Evolutionary conservation across 2,888 invertebrate species (phyloP), one percentile per base, ranked within the genome.

Genomic region (Chymomyza fuscimana): DNA sequence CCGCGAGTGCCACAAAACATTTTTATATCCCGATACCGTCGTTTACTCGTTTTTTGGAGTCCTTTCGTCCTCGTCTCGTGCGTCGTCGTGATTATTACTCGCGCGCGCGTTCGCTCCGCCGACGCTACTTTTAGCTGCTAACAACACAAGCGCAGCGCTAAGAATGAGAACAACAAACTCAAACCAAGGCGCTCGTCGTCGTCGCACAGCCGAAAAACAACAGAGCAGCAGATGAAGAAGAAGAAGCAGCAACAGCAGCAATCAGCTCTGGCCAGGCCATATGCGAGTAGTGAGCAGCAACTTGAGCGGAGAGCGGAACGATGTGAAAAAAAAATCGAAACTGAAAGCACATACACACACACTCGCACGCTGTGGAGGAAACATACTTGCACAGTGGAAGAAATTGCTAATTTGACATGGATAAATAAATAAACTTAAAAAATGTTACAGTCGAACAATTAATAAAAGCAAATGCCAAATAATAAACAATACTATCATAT

Each of bases 1-100:
- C 88, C 81, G 82, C 83, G 78, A 81, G 77, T 83, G 84, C 82
- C 86, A 90, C 89, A 90, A 91, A 89, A 90, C 90, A 90, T 89
- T 90, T 83, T 89, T 89, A 90, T 89, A 90, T 90, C 90, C 91
- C 87, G 79, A 72, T 70, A 83, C 72, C 69, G 69, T 69, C 80
- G 73, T 77, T 32, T 65, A 72, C 87, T 80, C 80, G 73, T 87
- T 76, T 32, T 81, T 76, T 67, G 76, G 76, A 75, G 69, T 51
- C 52, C 62, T 74, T 74, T 76, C 71, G 66, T 79, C 73, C 73
- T 79, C 78, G 74, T 78, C 73, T 73, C 76, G 73, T 78, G 72
- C 70, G 40, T 77, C 75, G 79, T 80, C 80, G 77, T 71, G 75
- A 54, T 56, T 58, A 65, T 69, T 67, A 71, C 68, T 70, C 52